Base-by-base conservation (phyloP, 2,113 vertebrate species). In the Corynorhinus townsendii region DNA sequence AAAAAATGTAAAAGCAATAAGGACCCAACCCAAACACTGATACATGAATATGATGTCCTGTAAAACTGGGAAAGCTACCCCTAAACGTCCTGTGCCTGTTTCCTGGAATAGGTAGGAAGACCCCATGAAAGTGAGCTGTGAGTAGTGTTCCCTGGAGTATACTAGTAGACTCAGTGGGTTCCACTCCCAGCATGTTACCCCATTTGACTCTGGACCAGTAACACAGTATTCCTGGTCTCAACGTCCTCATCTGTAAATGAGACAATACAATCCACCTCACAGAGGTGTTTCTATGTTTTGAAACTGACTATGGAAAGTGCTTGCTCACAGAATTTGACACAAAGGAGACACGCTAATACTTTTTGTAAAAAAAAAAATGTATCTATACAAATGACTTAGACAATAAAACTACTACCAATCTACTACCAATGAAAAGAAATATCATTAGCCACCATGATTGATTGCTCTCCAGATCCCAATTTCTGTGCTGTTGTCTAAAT, bases 391-490 rank as follows among this genome's bases (percentile, higher is more conserved):
- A 40, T 19, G 17, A 52, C 73, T 38, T 6, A 30, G 59, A 64
- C 4, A 14, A 3, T 35, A 16, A 10, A 22, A 8, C 22, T 4
- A 59, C 56, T 59, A 59, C 56, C 22, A 10, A 59, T 59, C 19
- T n/a, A 17, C 38, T 59, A 19, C 33, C 3, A 10, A 40, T 22
- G 26, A 30, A 30, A 66, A 30, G 3, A 20, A 30, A 35, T 16
- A 17, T 17, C 17, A 17, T 8, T n/a, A 9, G 54, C 40, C 2
- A 1, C 49, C 38, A 4, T 24, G 2, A 7, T 16, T 6, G 30
- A 30, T 40, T 6, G 49, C 49, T 22, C 19, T 38, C 7, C 7
- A 11, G 38, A 20, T 17, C 33, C 14, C 30, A 7, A 11, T n/a
- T 26, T 54, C 71, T 35, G 71, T 26, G 54, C 72, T 56, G 35